Base-by-base conservation (phyloP, 1,140 invertebrate species). In the Drosophila simulans region DNA sequence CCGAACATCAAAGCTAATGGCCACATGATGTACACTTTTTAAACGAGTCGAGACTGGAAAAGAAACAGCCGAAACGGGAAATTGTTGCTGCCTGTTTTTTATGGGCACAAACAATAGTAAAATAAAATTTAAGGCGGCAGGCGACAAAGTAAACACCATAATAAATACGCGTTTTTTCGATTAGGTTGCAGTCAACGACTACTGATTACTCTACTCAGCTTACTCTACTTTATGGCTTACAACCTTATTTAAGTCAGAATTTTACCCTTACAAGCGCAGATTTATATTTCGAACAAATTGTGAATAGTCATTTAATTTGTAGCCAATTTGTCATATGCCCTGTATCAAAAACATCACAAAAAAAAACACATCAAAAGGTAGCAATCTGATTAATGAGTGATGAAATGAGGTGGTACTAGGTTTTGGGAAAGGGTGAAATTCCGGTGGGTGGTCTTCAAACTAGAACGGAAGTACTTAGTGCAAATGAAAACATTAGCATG, bases 121-220 rank as follows among this genome's bases (percentile, higher is more conserved):
- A 75, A 84, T 69, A 11, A 63, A 65, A 77, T 81, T 70, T 66
- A 82, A 78, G 81, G 77, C 80, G 56, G 37, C 76, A 85, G 80
- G 80, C 82, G 81, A 85, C 82, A 85, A 86, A 86, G 81, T 86
- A 86, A 85, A 85, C 77, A 86, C 82, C 57, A 77, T 56, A 72
- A 80, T 80, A 72, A 80, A 85, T 59, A 60, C 5, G 5, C 3
- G 4, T 45, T 20, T 72, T 53, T 49, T 17, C 3, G 2, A 34
- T 20, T 43, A 39, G 1, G 5, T n/a, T 46, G 34, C 11, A n/a
- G 12, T 11, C 45, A 52, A 42, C 63, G 43, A 64, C 27, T 52
- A 22, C 37, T 13, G 3, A 31, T 10, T 56, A 72, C 80, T 53
- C 80, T 83, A 40, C 3, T n/a, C 1, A 1, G 0, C 2, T 12